A percentile compares a stretch with the other conserved stretches of the same genome.
These are phyloP conservation scores for Diplodus puntazzo DNA, from an alignment of 2,797 vertebrate species.

Conservation along the genomic window DNA sequence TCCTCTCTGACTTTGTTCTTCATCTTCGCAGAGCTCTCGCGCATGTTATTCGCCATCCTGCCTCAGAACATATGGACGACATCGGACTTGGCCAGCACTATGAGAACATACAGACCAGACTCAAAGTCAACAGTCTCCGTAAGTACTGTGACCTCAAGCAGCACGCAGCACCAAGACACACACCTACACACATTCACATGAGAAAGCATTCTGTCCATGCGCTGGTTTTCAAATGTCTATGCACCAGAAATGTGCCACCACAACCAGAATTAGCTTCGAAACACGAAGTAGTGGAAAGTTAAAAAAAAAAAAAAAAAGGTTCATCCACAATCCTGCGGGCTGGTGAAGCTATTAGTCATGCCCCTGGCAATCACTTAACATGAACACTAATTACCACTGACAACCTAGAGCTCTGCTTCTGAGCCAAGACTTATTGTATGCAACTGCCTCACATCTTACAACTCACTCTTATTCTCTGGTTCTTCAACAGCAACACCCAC, in stretches of 20 bases:
- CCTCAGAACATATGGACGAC: conserved; percentile 91
- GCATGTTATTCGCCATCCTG: conserved; percentile 95
- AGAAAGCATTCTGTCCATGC: background rate
- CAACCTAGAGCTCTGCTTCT: conserved; percentile 49
- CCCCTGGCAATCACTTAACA: conserved; percentile 75
- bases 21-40: conserved; percentile 90
- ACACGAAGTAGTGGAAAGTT: conserved; percentile 14
- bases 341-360: conserved; percentile 73
- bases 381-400: conserved; percentile 74
- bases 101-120: conserved; percentile 92
- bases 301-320: background rate
- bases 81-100: conserved; percentile 92
- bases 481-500: conserved; percentile 52
- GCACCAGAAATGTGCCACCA: background rate
- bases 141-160: conserved; percentile 80
- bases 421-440: conserved; percentile 57
- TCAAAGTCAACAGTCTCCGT: conserved; percentile 92
- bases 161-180: background rate
- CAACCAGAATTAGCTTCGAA: conserved; percentile 21
- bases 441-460: conserved; percentile 25
- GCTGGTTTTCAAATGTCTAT: background rate
- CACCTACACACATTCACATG: background rate
- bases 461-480: conserved; percentile 26
- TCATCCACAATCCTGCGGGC: conserved; percentile 64
- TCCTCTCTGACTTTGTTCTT: conserved; percentile 19